Evolutionary conservation across 1,140 invertebrate species (phyloP).

Genomic region (Drosophila obscura): DNA sequence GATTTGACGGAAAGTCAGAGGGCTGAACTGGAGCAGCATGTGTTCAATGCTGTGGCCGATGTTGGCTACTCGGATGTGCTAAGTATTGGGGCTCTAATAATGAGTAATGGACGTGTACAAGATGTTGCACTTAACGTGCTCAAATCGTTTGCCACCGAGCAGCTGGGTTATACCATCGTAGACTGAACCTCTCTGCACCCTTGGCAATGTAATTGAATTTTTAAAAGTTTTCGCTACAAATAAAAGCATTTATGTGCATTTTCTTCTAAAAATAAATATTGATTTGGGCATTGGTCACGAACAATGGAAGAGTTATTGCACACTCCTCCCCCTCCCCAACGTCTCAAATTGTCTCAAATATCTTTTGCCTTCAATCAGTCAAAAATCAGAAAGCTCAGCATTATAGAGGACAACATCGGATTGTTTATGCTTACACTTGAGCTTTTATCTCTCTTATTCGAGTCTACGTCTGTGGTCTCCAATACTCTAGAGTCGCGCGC

Average conservation of each 20-base stretch:
- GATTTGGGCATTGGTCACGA: too few relatives aligned
- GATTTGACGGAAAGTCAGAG: conserved; percentile 20
- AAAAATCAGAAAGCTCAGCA: too few relatives aligned
- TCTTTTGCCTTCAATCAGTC: too few relatives aligned
- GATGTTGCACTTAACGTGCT: conserved; percentile 5
- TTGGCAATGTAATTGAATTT: too few relatives aligned
- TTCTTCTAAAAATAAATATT: too few relatives aligned
- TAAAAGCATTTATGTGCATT: too few relatives aligned
- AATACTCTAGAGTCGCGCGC: conserved; percentile 47
- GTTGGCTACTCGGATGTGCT: background rate
- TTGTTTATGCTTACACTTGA: too few relatives aligned
- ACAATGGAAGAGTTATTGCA: background rate
- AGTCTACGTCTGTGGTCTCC: background rate
- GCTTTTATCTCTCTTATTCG: background rate
- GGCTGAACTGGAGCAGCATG: conserved; percentile 11
- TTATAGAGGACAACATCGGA: too few relatives aligned
- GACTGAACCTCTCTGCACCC: background rate
- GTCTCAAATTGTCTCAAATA: too few relatives aligned
- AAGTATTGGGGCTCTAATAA: background rate
- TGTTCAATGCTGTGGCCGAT: conserved; percentile 4
- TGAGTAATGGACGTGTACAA: background rate
- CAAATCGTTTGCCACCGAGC: conserved; percentile 11
- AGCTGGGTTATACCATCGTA: conserved; percentile 12
- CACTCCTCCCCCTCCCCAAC: too few relatives aligned
- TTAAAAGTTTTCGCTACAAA: background rate